Conservation (phyloP, 1,140 invertebrate species). For the Bombus affinis region DNA sequence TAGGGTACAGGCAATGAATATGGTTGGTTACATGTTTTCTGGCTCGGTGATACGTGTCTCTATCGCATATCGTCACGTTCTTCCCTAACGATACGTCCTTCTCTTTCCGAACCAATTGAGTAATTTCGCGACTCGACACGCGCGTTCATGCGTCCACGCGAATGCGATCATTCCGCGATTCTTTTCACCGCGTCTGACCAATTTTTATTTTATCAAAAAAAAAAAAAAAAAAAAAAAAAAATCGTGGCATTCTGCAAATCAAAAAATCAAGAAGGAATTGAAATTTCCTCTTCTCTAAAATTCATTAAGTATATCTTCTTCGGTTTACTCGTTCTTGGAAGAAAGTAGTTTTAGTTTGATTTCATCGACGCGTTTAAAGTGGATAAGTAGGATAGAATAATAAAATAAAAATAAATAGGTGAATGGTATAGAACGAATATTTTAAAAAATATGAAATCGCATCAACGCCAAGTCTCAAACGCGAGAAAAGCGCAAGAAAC, state of each 20-base stretch:
- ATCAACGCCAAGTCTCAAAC: neutral
- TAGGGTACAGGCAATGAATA: slow-evolving; percentile 16
- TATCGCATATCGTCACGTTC: slow-evolving; percentile 4
- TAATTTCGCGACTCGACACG: slow-evolving; percentile 57
- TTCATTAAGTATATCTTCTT: neutral
- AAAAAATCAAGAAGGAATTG: neutral
- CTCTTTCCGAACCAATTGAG: slow-evolving; percentile 68
- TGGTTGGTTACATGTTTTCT: slow-evolving; percentile 54
- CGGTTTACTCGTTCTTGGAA: neutral
- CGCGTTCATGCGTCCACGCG: slow-evolving; percentile 53
- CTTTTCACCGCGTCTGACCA: slow-evolving; percentile 23
- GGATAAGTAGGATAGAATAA: no score
- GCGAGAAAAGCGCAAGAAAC: neutral
- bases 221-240: neutral
- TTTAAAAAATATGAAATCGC: neutral
- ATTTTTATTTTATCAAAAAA: neutral
- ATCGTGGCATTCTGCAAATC: neutral
- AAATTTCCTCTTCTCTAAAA: neutral
- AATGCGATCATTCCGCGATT: slow-evolving; percentile 38
- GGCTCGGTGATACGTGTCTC: slow-evolving; percentile 38
- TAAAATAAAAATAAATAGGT: neutral
- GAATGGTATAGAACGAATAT: neutral
- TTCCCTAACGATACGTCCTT: slow-evolving; percentile 44
- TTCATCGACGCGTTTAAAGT: neutral
- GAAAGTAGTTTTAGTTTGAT: neutral